Evolutionary conservation across 2,797 vertebrate genomes (phyloP), one percentile per base, ranked within the genome.

Genomic region (Nyctalus aviator): DNA sequence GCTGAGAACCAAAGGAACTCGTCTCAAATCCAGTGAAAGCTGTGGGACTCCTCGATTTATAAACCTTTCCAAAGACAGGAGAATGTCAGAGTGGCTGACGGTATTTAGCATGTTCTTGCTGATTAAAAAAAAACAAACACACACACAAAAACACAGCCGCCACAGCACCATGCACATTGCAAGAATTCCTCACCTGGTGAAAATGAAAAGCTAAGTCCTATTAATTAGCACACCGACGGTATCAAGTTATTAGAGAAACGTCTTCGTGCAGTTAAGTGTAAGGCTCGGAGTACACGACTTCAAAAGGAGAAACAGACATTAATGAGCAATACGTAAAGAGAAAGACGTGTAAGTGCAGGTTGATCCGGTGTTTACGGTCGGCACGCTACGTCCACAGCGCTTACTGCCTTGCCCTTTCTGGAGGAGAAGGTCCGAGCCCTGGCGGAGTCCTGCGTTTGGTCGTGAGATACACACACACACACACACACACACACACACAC

Each of bases 161-260:
- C 64, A 68, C 88, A 93, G 95, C 97, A 97, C 92, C 94, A 84
- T 90, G 95, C 94, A 96, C 87, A 87, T 13, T 95, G 81, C 96
- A 95, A 83, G 95, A 98, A 99, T 98, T 98, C 95, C 94, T 98
- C 96, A 98, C 97, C 85, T 37, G 77, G 95, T 98, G 98, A 95
- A 98, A 98, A 98, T 98, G 98, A 98, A 98, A 99, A 98, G 96
- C 62, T 93, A 98, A 91, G 6, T 2, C 73, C 73, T 53, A 0
- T 27, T 89, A 93, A 86, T 82, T 85, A 93, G 93, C 8, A 93
- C 78, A 82, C 81, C 48, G 71, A 23, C 48, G 82, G 55, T 2
- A 83, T 1, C 1, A 94, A 84, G 11, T 32, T 41, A 95, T 23
- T 53, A 89, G 27, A 88, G 27, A 96, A 95, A 37, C 41, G 57